Evolutionary conservation across 2,113 vertebrate species (phyloP), one percentile per base, ranked within the genome.

Genomic region (Stigmatopora nigra): DNA sequence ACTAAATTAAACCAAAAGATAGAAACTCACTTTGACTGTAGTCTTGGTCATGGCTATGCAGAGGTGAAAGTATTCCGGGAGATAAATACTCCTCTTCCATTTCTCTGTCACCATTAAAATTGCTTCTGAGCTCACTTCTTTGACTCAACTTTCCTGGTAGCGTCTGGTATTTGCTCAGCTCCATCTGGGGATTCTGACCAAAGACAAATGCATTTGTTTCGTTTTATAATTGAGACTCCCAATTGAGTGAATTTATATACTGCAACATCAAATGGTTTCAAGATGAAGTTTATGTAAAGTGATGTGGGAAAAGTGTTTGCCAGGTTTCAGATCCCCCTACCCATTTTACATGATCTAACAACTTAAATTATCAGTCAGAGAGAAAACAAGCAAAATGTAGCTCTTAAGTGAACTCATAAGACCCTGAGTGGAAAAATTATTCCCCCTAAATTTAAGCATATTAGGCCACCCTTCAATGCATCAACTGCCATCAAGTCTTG

Each of bases 111-210:
- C 90, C 91, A 0, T 93, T 94, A 76, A 90, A 85, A 1, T 83
- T 80, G 62, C 25, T 45, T 81, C 89, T 20, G 79, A 41, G 25
- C 36, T 80, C 76, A 0, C 48, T 73, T 59, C 71, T 80, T 64
- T 64, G 76, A 4, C 71, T 74, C 63, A 93, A 89, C 76, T 97
- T 98, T 44, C 95, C 95, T 0, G 96, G 96, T 52, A 98, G 78
- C 0, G 96, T 98, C 67, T 92, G 93, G 69, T 95, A 97, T 78
- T 92, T 96, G 82, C 87, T 94, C 70, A 91, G 71, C 9, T 87
- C 92, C 53, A 70, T 69, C 9, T 80, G 72, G 12, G 85, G 87
- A 53, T 71, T 92, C 95, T 99, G 63, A 31, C 13, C 73, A 20
- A 38, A 63, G 15, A 0, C 31, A 0, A 45, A 52, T 48, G n/a